Evolutionary conservation across 2,797 vertebrate species (phyloP).

Genomic region (Peromyscus melanophrys): DNA sequence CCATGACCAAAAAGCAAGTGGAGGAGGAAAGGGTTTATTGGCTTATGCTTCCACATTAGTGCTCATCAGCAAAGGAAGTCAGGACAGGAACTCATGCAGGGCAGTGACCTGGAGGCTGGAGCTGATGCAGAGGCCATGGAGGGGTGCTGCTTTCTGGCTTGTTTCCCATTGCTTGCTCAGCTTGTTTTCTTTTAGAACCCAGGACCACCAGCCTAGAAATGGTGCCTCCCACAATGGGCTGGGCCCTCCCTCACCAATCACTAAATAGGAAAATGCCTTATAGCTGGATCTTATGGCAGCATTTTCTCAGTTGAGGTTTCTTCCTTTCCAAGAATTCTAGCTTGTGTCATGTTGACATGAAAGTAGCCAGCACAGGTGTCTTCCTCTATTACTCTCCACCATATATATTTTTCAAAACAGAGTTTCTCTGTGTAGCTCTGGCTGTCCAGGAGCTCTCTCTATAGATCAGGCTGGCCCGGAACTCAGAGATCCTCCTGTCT

Average conservation of each 20-base stretch:
- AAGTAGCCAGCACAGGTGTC: too few relatives aligned
- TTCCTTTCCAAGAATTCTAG: not conserved
- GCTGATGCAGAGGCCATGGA: not conserved
- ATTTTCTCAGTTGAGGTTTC: not conserved
- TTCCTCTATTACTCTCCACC: not conserved
- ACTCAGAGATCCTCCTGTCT: not conserved
- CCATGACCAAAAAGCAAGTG: not conserved
- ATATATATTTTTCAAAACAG: not conserved
- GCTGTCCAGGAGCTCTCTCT: not conserved
- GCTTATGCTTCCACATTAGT: not conserved
- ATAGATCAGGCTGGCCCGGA: not conserved
- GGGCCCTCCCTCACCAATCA: not conserved
- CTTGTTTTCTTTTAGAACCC: not conserved
- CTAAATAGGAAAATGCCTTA: not conserved
- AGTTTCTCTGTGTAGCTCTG: not conserved
- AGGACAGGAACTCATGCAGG: not conserved
- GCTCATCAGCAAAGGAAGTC: not conserved
- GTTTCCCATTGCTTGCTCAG: not conserved
- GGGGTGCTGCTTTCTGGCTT: not conserved
- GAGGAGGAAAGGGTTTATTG: not conserved
- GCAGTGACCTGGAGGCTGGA: not conserved
- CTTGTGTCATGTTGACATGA: not conserved
- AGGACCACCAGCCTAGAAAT: not conserved
- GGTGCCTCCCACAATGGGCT: not conserved
- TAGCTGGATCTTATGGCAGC: not conserved